These are phyloP conservation scores for Sinella curviseta DNA, from an alignment of 1,140 invertebrate species.

Conservation along the genomic window DNA sequence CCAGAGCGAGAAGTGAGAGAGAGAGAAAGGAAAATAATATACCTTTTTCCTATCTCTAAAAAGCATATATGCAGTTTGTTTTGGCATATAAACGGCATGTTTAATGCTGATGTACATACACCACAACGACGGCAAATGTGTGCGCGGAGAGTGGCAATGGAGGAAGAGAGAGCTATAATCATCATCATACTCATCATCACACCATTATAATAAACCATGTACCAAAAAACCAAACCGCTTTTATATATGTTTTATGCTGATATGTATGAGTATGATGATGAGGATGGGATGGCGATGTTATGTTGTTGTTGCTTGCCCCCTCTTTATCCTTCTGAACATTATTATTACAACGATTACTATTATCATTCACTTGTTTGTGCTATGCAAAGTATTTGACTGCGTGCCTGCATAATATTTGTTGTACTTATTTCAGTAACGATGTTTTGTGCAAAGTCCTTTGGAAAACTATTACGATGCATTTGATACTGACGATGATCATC, in stretches of 20 bases:
- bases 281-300: neutral
- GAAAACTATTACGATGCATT: neutral
- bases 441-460: neutral
- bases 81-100: too few species aligned
- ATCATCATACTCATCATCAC: slow-evolving; percentile 24
- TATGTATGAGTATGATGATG: neutral
- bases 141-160: neutral
- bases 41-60: neutral
- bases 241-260: neutral
- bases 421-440: neutral
- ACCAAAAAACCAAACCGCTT: slow-evolving; percentile 26
- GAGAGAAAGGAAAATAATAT: too few species aligned
- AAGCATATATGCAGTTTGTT: neutral
- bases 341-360: slow-evolving; percentile 6
- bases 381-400: neutral
- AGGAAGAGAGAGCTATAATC: slow-evolving; percentile 14
- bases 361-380: neutral
- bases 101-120: too few species aligned
- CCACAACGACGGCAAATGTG: too few species aligned
- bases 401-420: neutral
- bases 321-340: neutral
- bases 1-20: neutral
- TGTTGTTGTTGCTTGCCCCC: slow-evolving; percentile 1
- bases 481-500: neutral
- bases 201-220: slow-evolving; percentile 27